phyloP scores from a whole-genome alignment of 2,888 invertebrate genomes.

The Euzophera pinguis region DNA sequence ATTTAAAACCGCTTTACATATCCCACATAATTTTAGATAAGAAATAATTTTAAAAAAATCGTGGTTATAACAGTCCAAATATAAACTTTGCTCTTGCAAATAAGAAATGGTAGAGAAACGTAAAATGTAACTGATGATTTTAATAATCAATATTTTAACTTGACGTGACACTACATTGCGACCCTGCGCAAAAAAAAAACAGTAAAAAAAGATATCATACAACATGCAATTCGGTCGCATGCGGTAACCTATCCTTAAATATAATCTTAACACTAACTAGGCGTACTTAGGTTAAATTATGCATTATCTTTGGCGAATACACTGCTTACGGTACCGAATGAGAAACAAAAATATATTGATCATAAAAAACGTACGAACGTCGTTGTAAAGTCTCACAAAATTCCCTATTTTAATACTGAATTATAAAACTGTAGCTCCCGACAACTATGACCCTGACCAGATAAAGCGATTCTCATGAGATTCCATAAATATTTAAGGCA shows the following conservation, averaged over 20 bases:
- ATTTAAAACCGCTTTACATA: too few species aligned
- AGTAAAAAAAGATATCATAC: background rate
- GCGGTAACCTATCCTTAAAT: constrained; percentile 33
- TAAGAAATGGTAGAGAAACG: too few species aligned
- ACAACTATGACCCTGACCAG: background rate
- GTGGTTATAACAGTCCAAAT: too few species aligned
- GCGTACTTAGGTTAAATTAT: constrained; percentile 64
- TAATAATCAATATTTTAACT: background rate
- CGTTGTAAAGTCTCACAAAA: constrained; percentile 77
- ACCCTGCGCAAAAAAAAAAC: background rate
- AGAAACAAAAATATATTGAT: constrained; percentile 35
- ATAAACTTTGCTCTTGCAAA: too few species aligned
- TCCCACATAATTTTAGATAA: too few species aligned
- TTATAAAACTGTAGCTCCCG: constrained; percentile 48
- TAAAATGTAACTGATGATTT: too few species aligned
- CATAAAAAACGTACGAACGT: constrained; percentile 59
- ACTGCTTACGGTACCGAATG: constrained; percentile 67
- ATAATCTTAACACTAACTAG: constrained; percentile 43
- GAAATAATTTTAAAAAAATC: too few species aligned
- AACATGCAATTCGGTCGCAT: constrained; percentile 23
- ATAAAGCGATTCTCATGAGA: background rate
- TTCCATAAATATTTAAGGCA: background rate
- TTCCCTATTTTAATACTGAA: constrained; percentile 68
- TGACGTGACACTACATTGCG: too few species aligned
- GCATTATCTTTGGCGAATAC: constrained; percentile 78